These are phyloP conservation scores for Gobio occitaniae DNA, from an alignment of 2,797 vertebrate genomes.

Conservation along the genomic window DNA sequence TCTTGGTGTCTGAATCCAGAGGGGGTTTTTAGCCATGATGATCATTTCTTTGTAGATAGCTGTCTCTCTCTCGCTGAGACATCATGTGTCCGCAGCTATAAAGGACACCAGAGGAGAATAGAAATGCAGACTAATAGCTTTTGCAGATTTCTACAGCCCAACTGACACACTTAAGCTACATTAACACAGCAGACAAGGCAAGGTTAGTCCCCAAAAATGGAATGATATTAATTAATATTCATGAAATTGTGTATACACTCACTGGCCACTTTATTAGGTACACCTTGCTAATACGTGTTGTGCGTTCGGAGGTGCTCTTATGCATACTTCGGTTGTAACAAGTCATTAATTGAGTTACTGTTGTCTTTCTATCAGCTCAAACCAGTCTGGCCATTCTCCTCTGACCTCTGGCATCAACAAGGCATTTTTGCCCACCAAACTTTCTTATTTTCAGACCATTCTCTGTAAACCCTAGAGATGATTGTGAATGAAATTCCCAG, in stretches of 20 bases:
- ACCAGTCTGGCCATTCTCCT: conserved; percentile 50
- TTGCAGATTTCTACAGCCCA: conserved; percentile 28
- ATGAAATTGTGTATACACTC: not conserved
- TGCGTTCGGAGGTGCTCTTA: too few relatives aligned
- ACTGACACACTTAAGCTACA: conserved; percentile 29
- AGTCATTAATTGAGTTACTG: too few relatives aligned
- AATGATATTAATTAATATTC: not conserved
- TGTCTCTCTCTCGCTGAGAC: conserved; percentile 24
- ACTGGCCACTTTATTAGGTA: not conserved
- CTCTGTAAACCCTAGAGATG: not conserved
- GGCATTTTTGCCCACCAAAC: conserved; percentile 43
- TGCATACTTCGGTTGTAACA: too few relatives aligned
- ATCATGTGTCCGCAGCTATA: conserved; percentile 31
- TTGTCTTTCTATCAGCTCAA: not conserved
- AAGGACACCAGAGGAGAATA: conserved; percentile 38
- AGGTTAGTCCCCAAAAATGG: not conserved
- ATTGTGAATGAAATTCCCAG: too few relatives aligned
- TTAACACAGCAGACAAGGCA: conserved; percentile 18
- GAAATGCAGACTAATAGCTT: conserved; percentile 45
- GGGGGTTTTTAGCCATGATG: conserved; percentile 60
- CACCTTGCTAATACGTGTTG: not conserved
- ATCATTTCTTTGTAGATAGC: conserved; percentile 48
- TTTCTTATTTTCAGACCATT: not conserved
- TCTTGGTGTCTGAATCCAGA: conserved; percentile 74
- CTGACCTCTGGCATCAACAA: conserved; percentile 54